These are phyloP conservation scores for Leucania comma DNA, from an alignment of 2,888 invertebrate species.

Conservation along the genomic window DNA sequence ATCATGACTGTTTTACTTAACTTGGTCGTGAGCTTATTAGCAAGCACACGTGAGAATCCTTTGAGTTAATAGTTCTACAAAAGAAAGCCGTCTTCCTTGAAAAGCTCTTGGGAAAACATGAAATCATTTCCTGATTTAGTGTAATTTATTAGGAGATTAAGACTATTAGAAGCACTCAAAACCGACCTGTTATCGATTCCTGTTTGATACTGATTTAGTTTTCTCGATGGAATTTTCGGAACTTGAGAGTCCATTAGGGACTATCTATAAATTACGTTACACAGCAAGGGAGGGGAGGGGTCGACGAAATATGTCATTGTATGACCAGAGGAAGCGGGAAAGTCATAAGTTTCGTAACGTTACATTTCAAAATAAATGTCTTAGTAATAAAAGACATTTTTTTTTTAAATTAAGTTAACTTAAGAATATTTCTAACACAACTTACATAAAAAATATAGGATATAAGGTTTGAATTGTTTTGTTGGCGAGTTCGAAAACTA, in stretches of 20 bases:
- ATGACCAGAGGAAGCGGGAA: too few species aligned
- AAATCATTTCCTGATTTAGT: neutral
- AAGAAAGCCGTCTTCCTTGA: slow-evolving; percentile 21
- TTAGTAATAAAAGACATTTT: too few species aligned
- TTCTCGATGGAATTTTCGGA: neutral
- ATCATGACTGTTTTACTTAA: slow-evolving; percentile 31
- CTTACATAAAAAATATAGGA: too few species aligned
- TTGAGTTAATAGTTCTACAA: neutral
- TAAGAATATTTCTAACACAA: too few species aligned
- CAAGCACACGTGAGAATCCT: slow-evolving; percentile 30
- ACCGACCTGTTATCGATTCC: neutral
- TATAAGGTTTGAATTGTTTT: too few species aligned
- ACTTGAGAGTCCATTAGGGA: neutral
- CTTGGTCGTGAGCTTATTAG: slow-evolving; percentile 40
- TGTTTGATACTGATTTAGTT: neutral
- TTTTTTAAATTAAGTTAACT: too few species aligned
- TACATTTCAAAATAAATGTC: too few species aligned
- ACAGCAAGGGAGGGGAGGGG: too few species aligned
- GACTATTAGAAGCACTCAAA: neutral
- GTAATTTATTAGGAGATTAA: neutral
- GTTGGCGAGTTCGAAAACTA: too few species aligned
- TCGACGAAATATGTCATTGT: too few species aligned
- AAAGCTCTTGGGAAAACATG: slow-evolving; percentile 12
- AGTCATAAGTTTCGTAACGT: too few species aligned
- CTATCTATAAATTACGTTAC: too few species aligned